Conservation (phyloP, 1,140 invertebrate species). For the Agrypnia vestita region DNA sequence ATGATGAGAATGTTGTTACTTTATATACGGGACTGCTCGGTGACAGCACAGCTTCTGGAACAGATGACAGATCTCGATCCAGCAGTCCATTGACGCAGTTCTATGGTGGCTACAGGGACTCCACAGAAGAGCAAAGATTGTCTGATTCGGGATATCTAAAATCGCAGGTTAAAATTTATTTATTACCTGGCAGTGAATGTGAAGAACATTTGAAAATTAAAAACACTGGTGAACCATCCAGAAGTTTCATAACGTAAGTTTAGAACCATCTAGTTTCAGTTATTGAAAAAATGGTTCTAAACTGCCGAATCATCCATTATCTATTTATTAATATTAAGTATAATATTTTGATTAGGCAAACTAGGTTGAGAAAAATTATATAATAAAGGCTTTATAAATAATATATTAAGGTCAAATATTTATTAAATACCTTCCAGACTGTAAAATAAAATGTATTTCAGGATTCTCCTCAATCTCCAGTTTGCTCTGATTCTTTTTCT, state of each 20-base stretch:
- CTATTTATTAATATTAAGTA: too few relatives aligned
- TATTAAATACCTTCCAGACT: too few relatives aligned
- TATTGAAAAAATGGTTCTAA: too few relatives aligned
- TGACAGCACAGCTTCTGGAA: constrained; percentile 13
- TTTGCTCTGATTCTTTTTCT: constrained; percentile 50
- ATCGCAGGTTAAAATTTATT: constrained; percentile 41
- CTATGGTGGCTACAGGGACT: constrained; percentile 34
- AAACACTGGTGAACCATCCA: too few relatives aligned
- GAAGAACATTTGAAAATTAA: too few relatives aligned
- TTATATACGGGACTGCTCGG: constrained; percentile 5
- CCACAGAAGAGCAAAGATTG: constrained; percentile 48
- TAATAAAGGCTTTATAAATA: too few relatives aligned
- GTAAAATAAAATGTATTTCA: not conserved
- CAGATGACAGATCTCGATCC: constrained; percentile 27
- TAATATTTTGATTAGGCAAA: too few relatives aligned
- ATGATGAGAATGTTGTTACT: not conserved
- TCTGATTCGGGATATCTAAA: constrained; percentile 53
- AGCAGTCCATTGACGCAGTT: constrained; percentile 38
- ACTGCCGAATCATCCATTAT: too few relatives aligned
- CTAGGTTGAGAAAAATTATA: too few relatives aligned
- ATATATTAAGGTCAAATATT: too few relatives aligned
- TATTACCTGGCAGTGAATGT: not conserved
- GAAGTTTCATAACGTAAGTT: too few relatives aligned
- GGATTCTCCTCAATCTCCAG: constrained; percentile 54
- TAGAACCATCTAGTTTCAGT: too few relatives aligned